phyloP scores from a whole-genome alignment of 2,113 vertebrate genomes.

The Saguinus midas region DNA sequence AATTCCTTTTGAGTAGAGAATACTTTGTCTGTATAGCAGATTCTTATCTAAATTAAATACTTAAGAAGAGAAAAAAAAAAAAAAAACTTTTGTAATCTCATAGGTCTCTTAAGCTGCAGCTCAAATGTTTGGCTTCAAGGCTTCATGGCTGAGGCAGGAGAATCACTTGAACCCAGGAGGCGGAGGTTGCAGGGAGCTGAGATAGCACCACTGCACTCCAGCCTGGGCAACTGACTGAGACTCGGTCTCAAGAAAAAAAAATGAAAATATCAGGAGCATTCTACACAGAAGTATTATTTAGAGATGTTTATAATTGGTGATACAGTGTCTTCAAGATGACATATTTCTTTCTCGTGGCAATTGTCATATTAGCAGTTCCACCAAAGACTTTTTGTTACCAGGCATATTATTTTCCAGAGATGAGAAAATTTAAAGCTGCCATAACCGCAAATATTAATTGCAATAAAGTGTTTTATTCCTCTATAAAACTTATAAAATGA shows the following conservation, averaged over 20 bases:
- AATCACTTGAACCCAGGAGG: neutral
- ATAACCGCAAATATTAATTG: constrained; percentile 59
- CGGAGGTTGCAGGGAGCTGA: too few relatives aligned
- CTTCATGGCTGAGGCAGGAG: neutral
- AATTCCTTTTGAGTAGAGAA: constrained; percentile 15
- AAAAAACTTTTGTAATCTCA: neutral
- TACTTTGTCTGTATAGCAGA: neutral
- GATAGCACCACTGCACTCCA: too few relatives aligned
- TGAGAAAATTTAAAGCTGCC: constrained; percentile 59
- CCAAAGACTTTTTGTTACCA: constrained; percentile 63
- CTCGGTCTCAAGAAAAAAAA: too few relatives aligned
- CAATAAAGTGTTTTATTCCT: constrained; percentile 60
- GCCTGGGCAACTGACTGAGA: too few relatives aligned
- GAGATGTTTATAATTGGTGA: constrained; percentile 62
- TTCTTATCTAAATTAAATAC: constrained; percentile 45
- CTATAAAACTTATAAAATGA: constrained; percentile 72
- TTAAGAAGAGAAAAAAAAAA: neutral
- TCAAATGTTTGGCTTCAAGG: neutral
- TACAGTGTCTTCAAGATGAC: constrained; percentile 69
- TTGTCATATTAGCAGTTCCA: constrained; percentile 69
- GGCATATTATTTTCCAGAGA: constrained; percentile 60
- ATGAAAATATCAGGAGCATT: neutral
- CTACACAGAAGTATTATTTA: constrained; percentile 32
- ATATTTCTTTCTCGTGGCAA: constrained; percentile 58
- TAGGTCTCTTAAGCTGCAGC: neutral